Percentiles rank a stretch among this genome's conserved stretches.
These are phyloP conservation scores for Tryphoninae sp. DNA, from an alignment of 2,888 invertebrate species.

Conservation along the genomic window DNA sequence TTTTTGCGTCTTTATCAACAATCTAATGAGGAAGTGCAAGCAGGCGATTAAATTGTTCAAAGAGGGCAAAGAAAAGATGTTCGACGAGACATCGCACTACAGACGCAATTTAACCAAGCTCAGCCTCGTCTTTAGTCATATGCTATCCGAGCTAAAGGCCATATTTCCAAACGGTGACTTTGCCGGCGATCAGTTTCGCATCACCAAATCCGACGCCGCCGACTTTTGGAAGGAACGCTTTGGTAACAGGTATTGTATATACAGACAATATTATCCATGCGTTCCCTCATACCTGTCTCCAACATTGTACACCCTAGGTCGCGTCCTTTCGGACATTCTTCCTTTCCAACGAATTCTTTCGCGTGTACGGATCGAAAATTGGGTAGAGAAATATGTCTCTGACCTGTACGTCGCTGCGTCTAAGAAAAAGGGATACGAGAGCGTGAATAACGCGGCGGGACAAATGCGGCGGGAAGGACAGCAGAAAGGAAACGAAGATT, in stretches of 20 bases:
- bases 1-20: constrained; percentile 98
- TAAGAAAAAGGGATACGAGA: background rate
- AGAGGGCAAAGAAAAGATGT: constrained; percentile 99
- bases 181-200: constrained; percentile 98
- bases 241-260: constrained; percentile 91
- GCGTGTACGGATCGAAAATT: background rate
- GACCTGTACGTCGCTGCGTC: background rate
- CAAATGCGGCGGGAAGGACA: constrained; percentile 18
- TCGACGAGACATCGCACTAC: constrained; percentile 97
- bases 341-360: background rate
- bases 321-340: background rate
- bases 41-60: constrained; percentile 99
- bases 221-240: constrained; percentile 99
- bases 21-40: constrained; percentile 99
- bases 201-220: constrained; percentile 99
- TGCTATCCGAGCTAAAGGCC: constrained; percentile 99
- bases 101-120: constrained; percentile 98
- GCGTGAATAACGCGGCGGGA: constrained; percentile 48
- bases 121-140: constrained; percentile 99
- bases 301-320: background rate
- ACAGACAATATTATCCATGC: background rate
- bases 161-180: constrained; percentile 98
- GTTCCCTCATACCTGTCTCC: background rate
- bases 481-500: background rate
- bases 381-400: background rate